Evolutionary conservation across 2,888 invertebrate species (phyloP).

Genomic region (Ophion costatus): DNA sequence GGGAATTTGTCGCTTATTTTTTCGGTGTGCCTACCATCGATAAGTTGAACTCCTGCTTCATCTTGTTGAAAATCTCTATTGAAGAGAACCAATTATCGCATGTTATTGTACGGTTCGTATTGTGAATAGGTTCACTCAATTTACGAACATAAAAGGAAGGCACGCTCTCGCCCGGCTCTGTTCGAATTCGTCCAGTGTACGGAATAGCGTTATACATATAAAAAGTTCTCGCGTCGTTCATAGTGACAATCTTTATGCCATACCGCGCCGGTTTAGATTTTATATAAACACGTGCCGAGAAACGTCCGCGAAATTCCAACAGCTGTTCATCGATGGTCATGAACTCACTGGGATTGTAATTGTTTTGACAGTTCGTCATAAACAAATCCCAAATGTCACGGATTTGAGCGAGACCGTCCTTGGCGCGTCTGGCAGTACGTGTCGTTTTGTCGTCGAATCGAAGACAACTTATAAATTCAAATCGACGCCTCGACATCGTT

Average conservation of each 20-base stretch:
- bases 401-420: constrained; percentile 7
- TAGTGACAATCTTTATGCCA: constrained; percentile 35
- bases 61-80: not conserved
- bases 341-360: constrained; percentile 24
- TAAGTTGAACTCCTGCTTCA: not conserved
- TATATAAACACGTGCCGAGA: constrained; percentile 21
- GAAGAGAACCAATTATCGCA: not conserved
- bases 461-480: constrained; percentile 29
- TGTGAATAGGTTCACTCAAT: constrained; percentile 32
- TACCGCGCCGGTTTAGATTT: constrained; percentile 34
- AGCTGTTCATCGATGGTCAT: not conserved
- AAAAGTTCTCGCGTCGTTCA: constrained; percentile 33
- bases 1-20: no score
- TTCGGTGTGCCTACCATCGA: no score
- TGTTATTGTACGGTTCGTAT: not conserved
- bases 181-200: not conserved
- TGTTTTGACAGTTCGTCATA: constrained; percentile 25
- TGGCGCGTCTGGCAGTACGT: constrained; percentile 19
- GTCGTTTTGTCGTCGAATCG: constrained; percentile 41
- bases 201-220: constrained; percentile 17
- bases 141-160: constrained; percentile 22
- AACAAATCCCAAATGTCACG: constrained; percentile 6
- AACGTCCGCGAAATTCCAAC: constrained; percentile 34
- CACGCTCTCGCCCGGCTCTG: constrained; percentile 5
- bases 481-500: no score